Evolutionary conservation across 2,113 vertebrate species (phyloP), one percentile per base, ranked within the genome.

Genomic region (Clarias magur): DNA sequence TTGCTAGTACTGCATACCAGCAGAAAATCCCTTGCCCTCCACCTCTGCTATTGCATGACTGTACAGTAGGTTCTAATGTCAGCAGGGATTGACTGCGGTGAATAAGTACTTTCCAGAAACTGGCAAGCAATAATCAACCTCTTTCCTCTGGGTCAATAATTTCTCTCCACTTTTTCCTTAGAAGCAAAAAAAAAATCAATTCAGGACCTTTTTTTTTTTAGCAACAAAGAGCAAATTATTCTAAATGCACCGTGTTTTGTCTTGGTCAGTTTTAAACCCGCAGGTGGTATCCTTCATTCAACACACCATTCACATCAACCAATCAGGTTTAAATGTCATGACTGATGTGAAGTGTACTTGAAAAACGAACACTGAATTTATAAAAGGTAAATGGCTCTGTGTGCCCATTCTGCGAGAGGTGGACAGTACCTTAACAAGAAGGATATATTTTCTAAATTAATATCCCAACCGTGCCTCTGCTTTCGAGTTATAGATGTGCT

Each of bases 121-220:
- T 59, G 54, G 78, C n/a, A 80, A 79, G 76, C n/a, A 57, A 79
- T 79, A 79, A 80, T 80, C 56, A 80, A 38, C 3, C 27, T 62
- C 19, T 13, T 81, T 59, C 57, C 30, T 25, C 17, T 62, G 30
- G 57, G 56, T 80, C 56, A 59, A 59, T 80, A 56, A 80, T 80
- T 80, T 80, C 78, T 60, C 78, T 59, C 56, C 27, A 57, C 15
- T 11, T 59, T 54, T 59, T 60, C n/a, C n/a, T 80, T 56, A 59
- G 53, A 59, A 76, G 48, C 13, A 34, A 17, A 11, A 54, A 76
- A 23, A 59, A 80, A 80, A 80, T 80, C 78, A 34, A 80, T 80
- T 80, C 54, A 34, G 56, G 27, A 27, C 78, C 59, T 72, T 72
- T 72, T 11, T 34, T 34, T 30, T 80, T 80, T 57, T 57, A 79